phyloP scores from a whole-genome alignment of 1,140 invertebrate species.

The Elymnias hypermnestra region DNA sequence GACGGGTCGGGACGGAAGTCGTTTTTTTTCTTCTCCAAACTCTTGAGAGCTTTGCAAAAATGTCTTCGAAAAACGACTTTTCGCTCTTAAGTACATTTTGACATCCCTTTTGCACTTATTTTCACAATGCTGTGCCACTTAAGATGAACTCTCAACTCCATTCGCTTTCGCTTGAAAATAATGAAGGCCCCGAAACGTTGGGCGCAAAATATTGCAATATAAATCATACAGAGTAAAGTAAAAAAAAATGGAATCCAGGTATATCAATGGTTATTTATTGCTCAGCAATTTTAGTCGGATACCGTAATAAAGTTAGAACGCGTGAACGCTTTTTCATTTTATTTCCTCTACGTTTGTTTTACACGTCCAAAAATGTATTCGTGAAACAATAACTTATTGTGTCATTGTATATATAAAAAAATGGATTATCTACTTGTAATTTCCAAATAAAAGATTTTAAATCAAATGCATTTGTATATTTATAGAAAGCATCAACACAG shows the following conservation, averaged over 20 bases:
- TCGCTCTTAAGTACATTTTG: conserved; percentile 60
- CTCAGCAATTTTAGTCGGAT: conserved; percentile 1
- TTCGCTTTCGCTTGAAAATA: conserved; percentile 26
- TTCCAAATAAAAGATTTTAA: too few species aligned
- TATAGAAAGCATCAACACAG: too few species aligned
- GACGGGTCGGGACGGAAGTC: conserved; percentile 49
- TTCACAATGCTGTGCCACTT: conserved; percentile 55
- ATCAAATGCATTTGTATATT: too few species aligned
- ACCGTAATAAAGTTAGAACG: neutral
- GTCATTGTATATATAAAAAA: too few species aligned
- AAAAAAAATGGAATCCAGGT: neutral
- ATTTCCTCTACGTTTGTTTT: neutral
- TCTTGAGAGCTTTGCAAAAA: conserved; percentile 61
- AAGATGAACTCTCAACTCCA: conserved; percentile 26
- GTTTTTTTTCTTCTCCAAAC: conserved; percentile 53
- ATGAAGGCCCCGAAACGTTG: conserved; percentile 11
- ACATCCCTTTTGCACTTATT: conserved; percentile 57
- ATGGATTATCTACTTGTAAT: too few species aligned
- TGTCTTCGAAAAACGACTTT: conserved; percentile 66
- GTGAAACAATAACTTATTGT: too few species aligned
- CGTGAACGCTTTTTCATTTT: conserved; percentile 3
- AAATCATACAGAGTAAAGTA: neutral
- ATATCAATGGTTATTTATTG: conserved; percentile 1
- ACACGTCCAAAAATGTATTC: neutral
- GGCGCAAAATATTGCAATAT: neutral